A percentile compares a stretch with the other conserved stretches of the same genome.
phyloP scores from a whole-genome alignment of 2,888 invertebrate species.

The Liodrosophila aerea region DNA sequence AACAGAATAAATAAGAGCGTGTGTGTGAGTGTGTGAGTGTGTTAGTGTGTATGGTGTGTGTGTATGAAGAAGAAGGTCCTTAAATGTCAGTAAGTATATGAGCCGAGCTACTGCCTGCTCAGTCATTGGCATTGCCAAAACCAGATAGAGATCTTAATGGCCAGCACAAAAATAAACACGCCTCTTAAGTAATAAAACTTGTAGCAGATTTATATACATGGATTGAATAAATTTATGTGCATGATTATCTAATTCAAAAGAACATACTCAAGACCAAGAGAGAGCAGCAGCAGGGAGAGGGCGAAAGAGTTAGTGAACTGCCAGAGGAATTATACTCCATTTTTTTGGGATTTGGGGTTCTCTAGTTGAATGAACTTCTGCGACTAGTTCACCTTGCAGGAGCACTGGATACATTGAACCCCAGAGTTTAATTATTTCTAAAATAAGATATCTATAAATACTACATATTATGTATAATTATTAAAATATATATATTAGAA shows the following conservation, averaged over 20 bases:
- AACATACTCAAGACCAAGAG: conserved; percentile 14
- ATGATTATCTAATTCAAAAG: conserved; percentile 26
- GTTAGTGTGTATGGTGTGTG: neutral
- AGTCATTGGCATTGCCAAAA: conserved; percentile 25
- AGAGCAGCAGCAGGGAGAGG: conserved; percentile 6
- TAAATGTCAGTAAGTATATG: conserved; percentile 33
- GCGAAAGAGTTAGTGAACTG: neutral
- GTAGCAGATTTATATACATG: conserved; percentile 26
- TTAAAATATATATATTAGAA: neutral
- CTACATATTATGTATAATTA: neutral
- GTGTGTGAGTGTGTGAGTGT: neutral
- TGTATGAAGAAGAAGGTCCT: conserved; percentile 33
- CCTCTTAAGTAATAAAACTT: conserved; percentile 24
- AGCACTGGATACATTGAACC: conserved; percentile 3
- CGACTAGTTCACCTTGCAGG: conserved; percentile 6
- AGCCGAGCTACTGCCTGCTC: conserved; percentile 26
- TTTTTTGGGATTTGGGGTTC: conserved; percentile 11
- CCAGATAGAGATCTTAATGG: conserved; percentile 51
- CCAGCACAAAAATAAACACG: conserved; percentile 21
- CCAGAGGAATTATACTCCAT: neutral
- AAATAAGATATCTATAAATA: no score
- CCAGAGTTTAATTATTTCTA: neutral
- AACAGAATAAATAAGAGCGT: conserved; percentile 14
- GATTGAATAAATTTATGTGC: conserved; percentile 22
- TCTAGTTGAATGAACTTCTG: conserved; percentile 34